Base-by-base conservation (phyloP, 2,797 vertebrate genomes). In the Acanthurus leucopareius region DNA sequence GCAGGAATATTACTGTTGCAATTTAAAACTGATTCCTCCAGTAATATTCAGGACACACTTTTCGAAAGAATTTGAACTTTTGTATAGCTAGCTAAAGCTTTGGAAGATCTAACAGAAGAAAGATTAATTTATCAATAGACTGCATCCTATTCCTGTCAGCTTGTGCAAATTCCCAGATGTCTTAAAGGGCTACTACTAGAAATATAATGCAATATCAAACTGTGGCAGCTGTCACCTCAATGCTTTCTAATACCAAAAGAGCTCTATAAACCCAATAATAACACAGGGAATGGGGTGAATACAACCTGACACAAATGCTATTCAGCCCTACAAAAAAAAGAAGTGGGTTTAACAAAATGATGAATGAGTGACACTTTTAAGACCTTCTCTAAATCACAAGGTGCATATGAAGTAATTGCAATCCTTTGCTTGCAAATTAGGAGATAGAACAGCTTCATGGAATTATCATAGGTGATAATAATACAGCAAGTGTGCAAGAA, bases 91-190 rank as follows among this genome's bases (percentile, higher is more conserved):
- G 47, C 25, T 48, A 56, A 80, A 80, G 66, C 68, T 82, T 77
- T 82, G 51, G 48, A 58, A 71, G 68, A 32, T 77, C 57, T 75
- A 84, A 82, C 19, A 28, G 53, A 62, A 79, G 80, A 76, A 3
- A 58, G 85, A 86, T 90, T 86, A 93, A 82, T 82, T 71, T 81
- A 83, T 86, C 73, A 86, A 84, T 77, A 86, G 78, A 71, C 77
- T 25, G 72, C 58, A 42, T 79, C 66, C 61, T 80, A 88, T 83
- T 81, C 69, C 84, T 79, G 87, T 86, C 89, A 88, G 84, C 84
- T 83, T 88, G 74, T 84, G 62, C 79, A 89, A 91, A 92, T 86
- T 80, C 85, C 76, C 71, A 78, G 68, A 90, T 76, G 73, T 91
- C 85, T 85, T 75, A 75, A 73, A 87, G 63, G 72, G 79, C 69